Evolutionary conservation across 2,888 invertebrate species (phyloP), one percentile per base, ranked within the genome.

Genomic region (Cepaea hortensis): DNA sequence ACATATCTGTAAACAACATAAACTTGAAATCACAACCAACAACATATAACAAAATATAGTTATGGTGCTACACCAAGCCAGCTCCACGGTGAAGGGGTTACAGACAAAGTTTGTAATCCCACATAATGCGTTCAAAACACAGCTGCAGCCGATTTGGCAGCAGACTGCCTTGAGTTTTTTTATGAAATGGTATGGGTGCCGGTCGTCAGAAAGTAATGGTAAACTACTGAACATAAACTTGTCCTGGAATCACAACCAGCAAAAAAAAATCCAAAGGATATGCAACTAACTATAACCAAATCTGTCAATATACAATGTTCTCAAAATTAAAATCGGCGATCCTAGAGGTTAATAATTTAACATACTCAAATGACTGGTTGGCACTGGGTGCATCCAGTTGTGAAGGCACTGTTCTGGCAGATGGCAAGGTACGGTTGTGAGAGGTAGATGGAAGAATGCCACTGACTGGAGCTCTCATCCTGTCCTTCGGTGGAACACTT

Each of bases 311-410:
- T 35, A 35, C 35, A 35, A 35, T 35, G 35, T 35, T 35, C 35
- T 35, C 35, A 35, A 35, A 35, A 35, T 35, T 35, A 35, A 35
- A 55, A 9, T 0, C 55, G 0, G 18, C 13, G 6, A 68, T 68
- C n/a, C 68, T 11, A 20, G 68, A 18, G 13, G 5, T 15, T 13
- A 48, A 50, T 50, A 79, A 79, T 79, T 6, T 15, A 46, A 87
- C 88, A 86, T 88, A 87, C 87, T 87, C 86, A 81, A 85, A 68
- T 48, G 75, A 35, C 48, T 85, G 85, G 62, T 81, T 85, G 55
- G 20, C 76, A 35, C 20, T 46, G 48, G 92, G 91, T 70, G 91
- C 88, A 88, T 92, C 93, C 20, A 92, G 89, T 75, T 92, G 92
- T 87, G 90, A 87, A 13, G 92, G 92, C 72, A 91, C 91, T 23